A percentile compares a stretch with the other conserved stretches of the same genome.
Conservation (phyloP, 1,140 invertebrate species). For the Trichoplusia ni region DNA sequence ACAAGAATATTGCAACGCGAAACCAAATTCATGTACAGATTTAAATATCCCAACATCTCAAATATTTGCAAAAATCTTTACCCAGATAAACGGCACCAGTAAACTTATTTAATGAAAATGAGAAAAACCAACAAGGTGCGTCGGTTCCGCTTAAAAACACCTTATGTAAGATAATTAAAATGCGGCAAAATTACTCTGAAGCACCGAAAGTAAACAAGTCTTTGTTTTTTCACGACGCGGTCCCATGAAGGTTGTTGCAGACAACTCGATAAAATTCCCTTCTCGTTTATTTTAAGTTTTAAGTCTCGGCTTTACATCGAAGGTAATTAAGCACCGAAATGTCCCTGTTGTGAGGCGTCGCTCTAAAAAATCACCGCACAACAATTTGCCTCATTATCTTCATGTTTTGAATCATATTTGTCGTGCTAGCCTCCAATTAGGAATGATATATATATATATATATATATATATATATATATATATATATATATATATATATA, state of each 20-base stretch:
- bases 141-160: not conserved
- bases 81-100: too few relatives aligned
- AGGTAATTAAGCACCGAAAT: slow-evolving; percentile 75
- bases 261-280: slow-evolving; percentile 59
- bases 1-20: too few relatives aligned
- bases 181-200: slow-evolving; percentile 17
- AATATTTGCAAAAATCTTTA: too few relatives aligned
- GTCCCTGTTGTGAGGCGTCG: slow-evolving; percentile 61
- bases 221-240: slow-evolving; percentile 16
- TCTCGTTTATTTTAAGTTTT: slow-evolving; percentile 69
- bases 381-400: slow-evolving; percentile 28
- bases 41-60: too few relatives aligned
- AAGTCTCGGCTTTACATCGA: slow-evolving; percentile 64
- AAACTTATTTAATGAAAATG: not conserved
- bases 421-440: not conserved
- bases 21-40: too few relatives aligned
- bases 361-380: slow-evolving; percentile 35
- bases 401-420: slow-evolving; percentile 16
- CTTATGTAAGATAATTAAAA: not conserved
- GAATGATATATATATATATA: not conserved
- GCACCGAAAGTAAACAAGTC: slow-evolving; percentile 2
- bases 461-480: not conserved
- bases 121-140: not conserved
- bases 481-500: too few relatives aligned
- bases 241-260: slow-evolving; percentile 1